Evolutionary conservation across 1,140 invertebrate genomes (phyloP).

Genomic region (Maconellicoccus hirsutus): DNA sequence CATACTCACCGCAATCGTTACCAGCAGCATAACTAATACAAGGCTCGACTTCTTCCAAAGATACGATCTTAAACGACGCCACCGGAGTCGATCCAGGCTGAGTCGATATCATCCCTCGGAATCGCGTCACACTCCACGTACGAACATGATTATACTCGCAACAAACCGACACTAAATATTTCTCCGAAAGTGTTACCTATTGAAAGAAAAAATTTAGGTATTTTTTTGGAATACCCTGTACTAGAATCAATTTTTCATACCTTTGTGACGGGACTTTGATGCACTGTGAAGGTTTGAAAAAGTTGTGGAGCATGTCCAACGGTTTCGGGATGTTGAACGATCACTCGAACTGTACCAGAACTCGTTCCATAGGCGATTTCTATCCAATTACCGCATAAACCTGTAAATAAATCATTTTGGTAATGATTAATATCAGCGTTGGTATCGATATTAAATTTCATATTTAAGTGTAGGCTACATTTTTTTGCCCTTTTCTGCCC

Average conservation of each 20-base stretch:
- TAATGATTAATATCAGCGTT: no score
- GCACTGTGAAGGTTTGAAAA: conserved; percentile 96
- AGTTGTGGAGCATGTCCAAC: conserved; percentile 94
- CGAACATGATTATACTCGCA: conserved; percentile 96
- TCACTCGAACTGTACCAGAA: conserved; percentile 87
- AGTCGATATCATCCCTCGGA: conserved; percentile 92
- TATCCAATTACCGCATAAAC: conserved; percentile 95
- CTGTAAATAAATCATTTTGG: conserved; percentile 42
- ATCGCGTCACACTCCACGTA: conserved; percentile 91
- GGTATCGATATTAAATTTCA: no score
- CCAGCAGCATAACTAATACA: conserved; percentile 58
- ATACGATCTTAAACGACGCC: conserved; percentile 90
- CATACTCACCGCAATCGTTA: conserved; percentile 60
- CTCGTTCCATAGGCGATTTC: conserved; percentile 98
- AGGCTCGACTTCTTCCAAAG: conserved; percentile 74
- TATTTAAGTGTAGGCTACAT: no score
- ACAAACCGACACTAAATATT: conserved; percentile 93
- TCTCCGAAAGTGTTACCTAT: conserved; percentile 87
- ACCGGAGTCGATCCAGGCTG: conserved; percentile 93
- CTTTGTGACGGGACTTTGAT: conserved; percentile 90
- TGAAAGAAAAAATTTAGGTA: no score
- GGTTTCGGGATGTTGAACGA: conserved; percentile 97
- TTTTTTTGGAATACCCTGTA: no score
- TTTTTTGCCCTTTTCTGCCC: no score
- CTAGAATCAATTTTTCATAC: conserved; percentile 38